Evolutionary conservation across 2,113 vertebrate genomes (phyloP).

Genomic region (Cheilinus undulatus): DNA sequence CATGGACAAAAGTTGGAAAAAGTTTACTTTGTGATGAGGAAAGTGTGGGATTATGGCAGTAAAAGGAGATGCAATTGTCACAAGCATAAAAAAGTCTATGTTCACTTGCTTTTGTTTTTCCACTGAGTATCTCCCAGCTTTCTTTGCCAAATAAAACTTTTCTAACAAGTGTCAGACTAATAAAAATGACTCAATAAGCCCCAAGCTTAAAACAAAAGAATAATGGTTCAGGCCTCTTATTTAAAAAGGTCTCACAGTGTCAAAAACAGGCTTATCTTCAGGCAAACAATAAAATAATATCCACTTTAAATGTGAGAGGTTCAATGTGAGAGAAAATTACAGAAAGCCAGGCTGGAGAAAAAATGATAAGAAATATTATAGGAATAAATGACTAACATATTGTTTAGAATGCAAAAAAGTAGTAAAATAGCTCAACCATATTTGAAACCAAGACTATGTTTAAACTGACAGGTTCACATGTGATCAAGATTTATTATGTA

Average conservation of each 20-base stretch:
- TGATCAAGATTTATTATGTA: no score
- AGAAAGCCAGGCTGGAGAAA: not conserved
- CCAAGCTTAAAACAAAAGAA: not conserved
- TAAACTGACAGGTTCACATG: no score
- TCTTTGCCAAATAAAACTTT: not conserved
- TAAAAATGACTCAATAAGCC: not conserved
- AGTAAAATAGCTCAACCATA: no score
- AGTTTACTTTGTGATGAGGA: slow-evolving; percentile 7
- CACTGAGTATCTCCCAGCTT: not conserved
- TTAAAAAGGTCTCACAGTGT: not conserved
- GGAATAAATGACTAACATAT: not conserved
- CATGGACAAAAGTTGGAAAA: not conserved
- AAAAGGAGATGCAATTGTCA: not conserved
- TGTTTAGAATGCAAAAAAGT: not conserved
- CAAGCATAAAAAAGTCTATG: not conserved
- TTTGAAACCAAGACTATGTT: no score
- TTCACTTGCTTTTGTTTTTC: not conserved
- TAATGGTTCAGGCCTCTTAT: not conserved
- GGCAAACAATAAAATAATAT: not conserved
- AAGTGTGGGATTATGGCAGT: not conserved
- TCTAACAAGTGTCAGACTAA: not conserved
- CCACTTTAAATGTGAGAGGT: not conserved
- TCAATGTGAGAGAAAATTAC: not conserved
- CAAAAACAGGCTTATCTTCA: not conserved
- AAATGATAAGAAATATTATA: not conserved